Evolutionary conservation across 2,888 invertebrate species (phyloP), one percentile per base, ranked within the genome.

Genomic region (Allolobophora icterica): DNA sequence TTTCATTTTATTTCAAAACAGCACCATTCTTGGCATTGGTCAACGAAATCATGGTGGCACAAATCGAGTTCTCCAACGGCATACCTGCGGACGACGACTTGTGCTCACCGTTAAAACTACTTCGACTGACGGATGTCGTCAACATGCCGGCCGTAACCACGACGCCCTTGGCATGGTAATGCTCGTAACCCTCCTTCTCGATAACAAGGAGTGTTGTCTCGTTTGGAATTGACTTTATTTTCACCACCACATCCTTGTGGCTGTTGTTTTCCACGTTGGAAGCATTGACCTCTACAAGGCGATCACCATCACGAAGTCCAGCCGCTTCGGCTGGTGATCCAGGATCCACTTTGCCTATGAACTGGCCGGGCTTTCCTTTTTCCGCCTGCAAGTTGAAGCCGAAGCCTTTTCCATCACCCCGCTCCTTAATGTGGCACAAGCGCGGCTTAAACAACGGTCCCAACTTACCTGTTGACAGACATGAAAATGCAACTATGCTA

Each of bases 141-240:
- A 71, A n/a, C 45, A 71, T 58, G 34, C 45, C 83, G 0, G 40
- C 52, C 83, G 90, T 58, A 34, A 96, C 95, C 91, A 96, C 94
- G 92, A 96, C 95, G 94, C 96, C 96, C 94, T 96, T 95, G 91
- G 96, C 96, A 95, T 96, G 96, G 95, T 97, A 97, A 96, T 97
- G 96, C 93, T 96, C 96, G 93, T 97, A 97, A 89, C 97, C 97
- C 93, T 96, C 97, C 84, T 96, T 96, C 94, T 97, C 97, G 92
- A 98, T 97, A 92, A 99, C 98, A 93, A 99, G 96, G 94, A 99
- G 96, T 94, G 97, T 97, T 24, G 99, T 98, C 95, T 98, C 98
- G 94, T 97, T 97, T 0, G 94, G 94, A 8, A 89, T 91, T 91
- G 97, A 97, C 96, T 98, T 99, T 95, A 99, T 98, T 93, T 98